phyloP scores from a whole-genome alignment of 2,888 invertebrate species.

The Parapristionchus giblindavisi region DNA sequence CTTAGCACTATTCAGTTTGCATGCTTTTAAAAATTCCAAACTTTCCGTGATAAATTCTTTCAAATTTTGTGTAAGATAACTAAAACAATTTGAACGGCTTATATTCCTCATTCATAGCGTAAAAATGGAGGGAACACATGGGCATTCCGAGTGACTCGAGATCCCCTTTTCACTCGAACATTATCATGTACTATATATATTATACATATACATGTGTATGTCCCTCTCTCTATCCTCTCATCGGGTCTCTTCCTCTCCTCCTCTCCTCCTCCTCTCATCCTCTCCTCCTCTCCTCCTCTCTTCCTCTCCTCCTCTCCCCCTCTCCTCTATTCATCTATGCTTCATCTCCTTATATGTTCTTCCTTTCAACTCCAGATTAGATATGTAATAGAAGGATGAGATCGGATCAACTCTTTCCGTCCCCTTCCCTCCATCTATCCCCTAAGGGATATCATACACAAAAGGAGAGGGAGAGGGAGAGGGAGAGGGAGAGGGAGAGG shows the following conservation, averaged over 20 bases:
- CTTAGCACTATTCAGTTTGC: no score
- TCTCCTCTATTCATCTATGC: background rate
- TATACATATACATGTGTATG: no score
- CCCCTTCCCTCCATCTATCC: constrained; percentile 2
- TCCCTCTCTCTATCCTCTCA: constrained; percentile 2
- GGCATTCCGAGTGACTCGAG: no score
- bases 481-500: background rate
- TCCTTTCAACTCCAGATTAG: constrained; percentile 31
- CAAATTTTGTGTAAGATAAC: no score
- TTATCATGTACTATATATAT: no score
- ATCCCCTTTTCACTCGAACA: no score
- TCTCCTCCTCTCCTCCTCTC: constrained; percentile 8
- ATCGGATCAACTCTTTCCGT: constrained; percentile 23
- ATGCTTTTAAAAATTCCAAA: no score
- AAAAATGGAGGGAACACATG: no score
- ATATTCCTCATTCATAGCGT: no score
- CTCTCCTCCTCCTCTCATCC: constrained; percentile 3
- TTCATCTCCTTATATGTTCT: background rate
- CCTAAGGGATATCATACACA: constrained; percentile 46
- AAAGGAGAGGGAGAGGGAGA: constrained; percentile 55
- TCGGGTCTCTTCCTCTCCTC: background rate
- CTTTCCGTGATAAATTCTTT: no score
- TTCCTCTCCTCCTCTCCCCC: constrained; percentile 15
- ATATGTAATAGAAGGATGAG: constrained; percentile 10
- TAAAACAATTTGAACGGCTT: no score